Evolutionary conservation across 1,140 invertebrate genomes (phyloP).

Genomic region (Drosophila santomea): DNA sequence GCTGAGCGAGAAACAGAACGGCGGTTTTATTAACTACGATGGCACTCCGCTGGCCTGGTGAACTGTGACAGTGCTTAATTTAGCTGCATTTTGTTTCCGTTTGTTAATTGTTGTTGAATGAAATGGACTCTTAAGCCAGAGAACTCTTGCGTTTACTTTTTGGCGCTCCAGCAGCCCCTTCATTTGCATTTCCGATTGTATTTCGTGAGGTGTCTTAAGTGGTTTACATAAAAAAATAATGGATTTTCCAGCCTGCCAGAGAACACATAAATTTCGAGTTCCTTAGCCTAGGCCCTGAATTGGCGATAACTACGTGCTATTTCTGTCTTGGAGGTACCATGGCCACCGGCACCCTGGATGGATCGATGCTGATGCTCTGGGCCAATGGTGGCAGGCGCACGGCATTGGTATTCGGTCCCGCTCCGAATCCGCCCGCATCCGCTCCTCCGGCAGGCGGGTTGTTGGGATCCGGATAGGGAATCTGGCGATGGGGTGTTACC

Average conservation of each 20-base stretch:
- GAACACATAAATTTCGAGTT: constrained; percentile 28
- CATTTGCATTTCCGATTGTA: neutral
- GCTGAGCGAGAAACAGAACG: constrained; percentile 89
- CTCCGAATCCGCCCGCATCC: constrained; percentile 8
- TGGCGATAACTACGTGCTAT: constrained; percentile 9
- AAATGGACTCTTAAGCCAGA: neutral
- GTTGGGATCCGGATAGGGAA: constrained; percentile 3
- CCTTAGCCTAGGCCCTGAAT: constrained; percentile 14
- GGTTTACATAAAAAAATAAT: constrained; percentile 44
- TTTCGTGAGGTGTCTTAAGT: constrained; percentile 20
- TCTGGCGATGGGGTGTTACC: constrained; percentile 46
- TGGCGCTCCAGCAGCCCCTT: neutral
- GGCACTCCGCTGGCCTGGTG: constrained; percentile 91
- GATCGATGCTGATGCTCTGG: constrained; percentile 19
- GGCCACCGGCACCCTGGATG: constrained; percentile 42
- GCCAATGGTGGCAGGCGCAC: constrained; percentile 12
- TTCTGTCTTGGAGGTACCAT: constrained; percentile 29
- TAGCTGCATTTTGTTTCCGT: neutral
- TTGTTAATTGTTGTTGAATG: constrained; percentile 38
- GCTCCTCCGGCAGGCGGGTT: neutral
- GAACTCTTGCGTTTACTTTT: neutral
- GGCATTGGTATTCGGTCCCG: neutral
- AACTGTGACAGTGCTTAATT: neutral
- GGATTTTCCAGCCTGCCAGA: constrained; percentile 15
- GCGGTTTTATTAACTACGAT: constrained; percentile 91